These are phyloP conservation scores for Dipus sagitta DNA, from an alignment of 2,797 vertebrate species.

Conservation along the genomic window DNA sequence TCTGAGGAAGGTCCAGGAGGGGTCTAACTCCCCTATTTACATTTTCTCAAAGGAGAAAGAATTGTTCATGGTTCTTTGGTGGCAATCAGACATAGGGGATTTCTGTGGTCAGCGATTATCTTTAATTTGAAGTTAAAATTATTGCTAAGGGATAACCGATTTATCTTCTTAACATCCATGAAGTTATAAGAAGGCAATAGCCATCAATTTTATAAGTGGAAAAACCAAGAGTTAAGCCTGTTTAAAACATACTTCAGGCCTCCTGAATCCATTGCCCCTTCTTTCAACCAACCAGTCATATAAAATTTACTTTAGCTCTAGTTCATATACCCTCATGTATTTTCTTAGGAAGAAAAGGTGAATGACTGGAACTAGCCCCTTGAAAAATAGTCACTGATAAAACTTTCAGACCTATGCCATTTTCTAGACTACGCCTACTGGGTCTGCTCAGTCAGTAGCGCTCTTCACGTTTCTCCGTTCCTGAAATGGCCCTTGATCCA, in stretches of 20 bases:
- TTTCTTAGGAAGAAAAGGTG: constrained; percentile 44
- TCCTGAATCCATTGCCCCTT: neutral
- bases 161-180: neutral
- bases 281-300: constrained; percentile 35
- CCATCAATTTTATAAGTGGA: neutral
- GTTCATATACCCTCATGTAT: neutral
- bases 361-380: constrained; percentile 42
- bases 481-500: neutral
- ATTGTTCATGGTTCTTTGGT: neutral
- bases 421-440: constrained; percentile 27
- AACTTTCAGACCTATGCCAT: constrained; percentile 27
- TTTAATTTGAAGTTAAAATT: constrained; percentile 42
- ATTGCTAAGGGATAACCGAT: neutral
- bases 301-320: constrained; percentile 27
- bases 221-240: constrained; percentile 2
- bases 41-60: neutral
- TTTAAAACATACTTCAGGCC: neutral
- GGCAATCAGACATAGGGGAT: neutral
- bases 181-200: constrained; percentile 6
- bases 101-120: neutral
- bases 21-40: neutral
- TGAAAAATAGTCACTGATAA: constrained; percentile 25
- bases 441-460: neutral
- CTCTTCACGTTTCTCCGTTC: neutral
- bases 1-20: neutral